Conservation (phyloP, 2,113 vertebrate species). For the Catagonus wagneri region DNA sequence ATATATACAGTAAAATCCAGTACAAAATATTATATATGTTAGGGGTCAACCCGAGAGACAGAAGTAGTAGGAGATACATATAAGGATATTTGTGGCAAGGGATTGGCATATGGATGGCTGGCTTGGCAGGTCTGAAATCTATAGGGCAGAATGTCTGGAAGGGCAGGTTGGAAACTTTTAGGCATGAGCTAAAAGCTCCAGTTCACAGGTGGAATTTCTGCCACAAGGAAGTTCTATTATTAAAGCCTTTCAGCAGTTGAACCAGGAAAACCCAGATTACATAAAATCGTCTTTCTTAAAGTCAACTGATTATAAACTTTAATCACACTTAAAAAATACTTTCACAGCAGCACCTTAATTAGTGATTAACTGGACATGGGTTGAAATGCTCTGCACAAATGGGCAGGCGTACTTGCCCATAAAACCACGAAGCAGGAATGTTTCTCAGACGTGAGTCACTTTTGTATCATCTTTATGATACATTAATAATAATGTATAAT, state of each 20-base stretch:
- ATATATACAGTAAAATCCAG: neutral
- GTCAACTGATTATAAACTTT: neutral
- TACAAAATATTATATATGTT: neutral
- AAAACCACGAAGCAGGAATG: neutral
- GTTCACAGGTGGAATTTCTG: neutral
- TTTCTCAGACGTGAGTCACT: neutral
- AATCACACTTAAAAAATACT: neutral
- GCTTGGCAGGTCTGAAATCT: neutral
- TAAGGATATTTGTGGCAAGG: neutral
- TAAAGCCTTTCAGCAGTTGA: neutral
- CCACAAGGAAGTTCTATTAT: neutral
- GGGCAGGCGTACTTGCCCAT: no score
- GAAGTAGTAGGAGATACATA: neutral
- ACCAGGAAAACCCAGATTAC: neutral
- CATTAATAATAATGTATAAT: no score
- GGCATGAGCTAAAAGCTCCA: neutral
- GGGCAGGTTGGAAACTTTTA: neutral
- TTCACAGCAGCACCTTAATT: neutral
- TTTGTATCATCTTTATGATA: neutral
- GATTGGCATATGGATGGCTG: neutral
- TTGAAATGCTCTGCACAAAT: neutral
- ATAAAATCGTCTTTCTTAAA: neutral
- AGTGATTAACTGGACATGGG: neutral
- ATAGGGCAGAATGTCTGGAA: neutral
- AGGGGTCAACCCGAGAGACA: neutral